Conservation (phyloP, 1,140 invertebrate species). For the Colletes latitarsis region DNA sequence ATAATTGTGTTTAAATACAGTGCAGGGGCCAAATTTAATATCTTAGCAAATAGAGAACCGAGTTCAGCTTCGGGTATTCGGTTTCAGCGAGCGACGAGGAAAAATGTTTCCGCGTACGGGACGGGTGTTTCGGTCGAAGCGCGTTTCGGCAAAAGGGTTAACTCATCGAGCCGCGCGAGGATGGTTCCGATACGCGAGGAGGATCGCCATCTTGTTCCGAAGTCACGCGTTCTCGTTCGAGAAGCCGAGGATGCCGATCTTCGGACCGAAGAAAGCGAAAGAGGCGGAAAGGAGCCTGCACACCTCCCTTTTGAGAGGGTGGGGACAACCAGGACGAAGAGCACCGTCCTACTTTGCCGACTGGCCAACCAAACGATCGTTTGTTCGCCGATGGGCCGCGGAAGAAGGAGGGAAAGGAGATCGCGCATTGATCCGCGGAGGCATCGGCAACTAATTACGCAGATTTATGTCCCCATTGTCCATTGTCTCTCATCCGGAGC, state of each 20-base stretch:
- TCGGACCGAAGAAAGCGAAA: slow-evolving; percentile 48
- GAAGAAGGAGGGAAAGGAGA: slow-evolving; percentile 76
- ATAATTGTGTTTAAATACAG: too few species aligned
- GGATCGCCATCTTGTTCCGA: slow-evolving; percentile 74
- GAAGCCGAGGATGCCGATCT: slow-evolving; percentile 24
- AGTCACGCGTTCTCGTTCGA: slow-evolving; percentile 66
- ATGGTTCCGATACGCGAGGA: not conserved
- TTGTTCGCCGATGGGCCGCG: slow-evolving; percentile 72
- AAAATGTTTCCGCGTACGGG: too few species aligned
- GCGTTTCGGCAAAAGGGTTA: too few species aligned
- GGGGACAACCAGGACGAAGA: slow-evolving; percentile 64
- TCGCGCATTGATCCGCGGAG: slow-evolving; percentile 80
- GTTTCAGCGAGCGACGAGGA: too few species aligned
- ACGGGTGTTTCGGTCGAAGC: too few species aligned
- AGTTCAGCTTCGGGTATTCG: too few species aligned
- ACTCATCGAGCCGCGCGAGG: not conserved
- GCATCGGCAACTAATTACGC: slow-evolving; percentile 85
- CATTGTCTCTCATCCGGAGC: slow-evolving; percentile 80
- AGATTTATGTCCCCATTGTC: slow-evolving; percentile 86
- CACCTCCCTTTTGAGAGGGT: slow-evolving; percentile 67
- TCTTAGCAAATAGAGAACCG: too few species aligned
- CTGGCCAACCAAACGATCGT: slow-evolving; percentile 80
- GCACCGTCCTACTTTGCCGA: slow-evolving; percentile 78
- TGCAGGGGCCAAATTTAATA: too few species aligned
- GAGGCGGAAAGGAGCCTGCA: slow-evolving; percentile 49